These are phyloP conservation scores for Axea sp. DNA, from an alignment of 2,888 invertebrate genomes.

Conservation along the genomic window DNA sequence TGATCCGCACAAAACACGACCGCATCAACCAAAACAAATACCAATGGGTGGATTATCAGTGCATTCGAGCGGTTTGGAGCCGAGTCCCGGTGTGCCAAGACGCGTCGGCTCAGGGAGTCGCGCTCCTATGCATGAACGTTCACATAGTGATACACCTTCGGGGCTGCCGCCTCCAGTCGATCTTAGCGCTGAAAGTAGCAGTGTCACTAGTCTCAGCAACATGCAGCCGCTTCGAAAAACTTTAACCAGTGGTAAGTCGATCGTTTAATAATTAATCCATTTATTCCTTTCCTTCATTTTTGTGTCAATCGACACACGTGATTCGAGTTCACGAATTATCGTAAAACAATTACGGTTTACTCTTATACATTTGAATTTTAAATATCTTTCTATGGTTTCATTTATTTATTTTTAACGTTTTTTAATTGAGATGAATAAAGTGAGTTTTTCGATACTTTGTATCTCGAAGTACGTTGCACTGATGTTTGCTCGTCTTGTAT, in stretches of 20 bases:
- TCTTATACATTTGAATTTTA: too few relatives aligned
- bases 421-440: too few relatives aligned
- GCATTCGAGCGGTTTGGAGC: constrained; percentile 79
- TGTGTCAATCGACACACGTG: constrained; percentile 32
- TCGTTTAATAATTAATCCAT: constrained; percentile 8
- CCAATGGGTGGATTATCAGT: constrained; percentile 84
- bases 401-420: constrained; percentile 3
- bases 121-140: constrained; percentile 89
- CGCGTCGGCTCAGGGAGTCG: constrained; percentile 81
- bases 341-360: not conserved
- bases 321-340: constrained; percentile 20
- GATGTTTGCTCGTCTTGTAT: constrained; percentile 67
- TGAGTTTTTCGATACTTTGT: constrained; percentile 62
- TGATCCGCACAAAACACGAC: constrained; percentile 92
- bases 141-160: constrained; percentile 93
- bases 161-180: constrained; percentile 90
- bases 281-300: constrained; percentile 34
- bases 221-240: constrained; percentile 91
- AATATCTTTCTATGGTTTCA: too few relatives aligned
- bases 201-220: constrained; percentile 95
- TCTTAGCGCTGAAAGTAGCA: constrained; percentile 96
- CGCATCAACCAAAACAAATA: constrained; percentile 89
- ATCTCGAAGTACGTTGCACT: constrained; percentile 66
- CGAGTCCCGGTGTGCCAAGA: constrained; percentile 82
- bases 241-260: constrained; percentile 83